phyloP scores from a whole-genome alignment of 2,888 invertebrate species.

The Cheilosia impressa region DNA sequence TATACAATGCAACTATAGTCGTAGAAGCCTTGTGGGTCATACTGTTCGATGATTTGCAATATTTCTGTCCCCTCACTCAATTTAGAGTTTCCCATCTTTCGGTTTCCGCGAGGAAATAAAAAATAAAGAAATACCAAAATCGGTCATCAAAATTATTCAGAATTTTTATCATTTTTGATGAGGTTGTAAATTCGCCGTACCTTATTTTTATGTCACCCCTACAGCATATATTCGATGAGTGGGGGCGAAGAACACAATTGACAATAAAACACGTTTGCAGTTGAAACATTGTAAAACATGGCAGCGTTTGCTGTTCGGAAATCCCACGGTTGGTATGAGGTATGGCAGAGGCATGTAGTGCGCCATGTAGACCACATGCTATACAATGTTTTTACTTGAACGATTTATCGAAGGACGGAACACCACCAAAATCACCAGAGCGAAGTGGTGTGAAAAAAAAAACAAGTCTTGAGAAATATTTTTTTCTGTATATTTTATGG shows the following conservation, averaged over 20 bases:
- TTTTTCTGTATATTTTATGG: conserved; percentile 35
- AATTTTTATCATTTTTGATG: conserved; percentile 65
- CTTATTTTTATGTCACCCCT: conserved; percentile 41
- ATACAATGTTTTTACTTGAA: conserved; percentile 35
- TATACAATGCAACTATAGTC: too few relatives aligned
- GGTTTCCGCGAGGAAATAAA: conserved; percentile 3
- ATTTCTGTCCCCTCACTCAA: background rate
- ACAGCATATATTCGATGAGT: conserved; percentile 11
- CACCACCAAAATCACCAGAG: background rate
- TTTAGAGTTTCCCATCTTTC: conserved; percentile 12
- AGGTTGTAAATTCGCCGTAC: conserved; percentile 53
- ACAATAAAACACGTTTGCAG: conserved; percentile 52
- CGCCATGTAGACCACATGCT: conserved; percentile 39
- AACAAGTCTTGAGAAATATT: conserved; percentile 44
- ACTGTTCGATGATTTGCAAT: conserved; percentile 9
- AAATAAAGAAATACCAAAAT: background rate
- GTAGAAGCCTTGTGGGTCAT: background rate
- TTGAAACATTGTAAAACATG: conserved; percentile 56
- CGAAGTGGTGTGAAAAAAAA: background rate
- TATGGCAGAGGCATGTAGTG: conserved; percentile 9
- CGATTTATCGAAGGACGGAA: conserved; percentile 19
- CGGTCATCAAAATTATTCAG: conserved; percentile 14
- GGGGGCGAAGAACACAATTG: conserved; percentile 1
- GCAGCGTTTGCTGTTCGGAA: conserved; percentile 13
- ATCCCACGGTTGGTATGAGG: background rate